Base-by-base conservation (phyloP, 64 coral and sea anemone species). In the Cladopsammia gracilis region DNA sequence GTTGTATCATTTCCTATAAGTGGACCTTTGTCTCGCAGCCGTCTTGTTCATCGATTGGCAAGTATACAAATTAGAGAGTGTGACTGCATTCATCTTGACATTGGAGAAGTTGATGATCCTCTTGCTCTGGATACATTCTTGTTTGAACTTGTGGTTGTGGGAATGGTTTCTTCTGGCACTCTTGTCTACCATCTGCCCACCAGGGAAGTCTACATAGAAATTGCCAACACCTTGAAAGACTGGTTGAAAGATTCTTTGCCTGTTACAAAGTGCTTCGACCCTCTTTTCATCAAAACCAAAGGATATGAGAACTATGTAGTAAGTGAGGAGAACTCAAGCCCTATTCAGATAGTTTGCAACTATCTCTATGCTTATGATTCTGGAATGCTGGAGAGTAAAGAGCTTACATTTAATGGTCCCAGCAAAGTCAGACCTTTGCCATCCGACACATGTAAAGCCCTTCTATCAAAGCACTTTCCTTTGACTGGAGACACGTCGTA, bases 321-420 rank as follows among this genome's bases (percentile, higher is more conserved):
- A 26, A 96, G 95, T 71, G 75, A 24, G 49, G 95, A 93, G 18
- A 46, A 34, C 25, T 69, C 81, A 42, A 96, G 91, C 89, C 70
- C 50, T 18, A 45, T 82, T 47, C 90, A 96, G 76, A 87, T 96
- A n/a, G 95, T 96, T 90, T 96, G 95, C 20, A 86, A 93, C n/a
- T 96, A 96, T 57, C 87, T 96, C 14, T 42, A 93, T 56, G 87
- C 79, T 7, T 87, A 89, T 34, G 95, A 96, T 23, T 71, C 50
- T 68, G 86, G 95, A 42, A 25, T n/a, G 20, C 88, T 96, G 49
- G 91, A 96, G 74, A 68, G 44, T 50, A 62, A 77, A 24, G 80
- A 96, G 67, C 18, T 96, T 10, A 52, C 10, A 5, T 53, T 53
- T 10, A 53, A 10, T 53, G 51, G 25, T 25, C 89, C 85, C 14